phyloP scores from a whole-genome alignment of 64 coral and sea anemone genomes.

The Dendrophyllia cribrosa region DNA sequence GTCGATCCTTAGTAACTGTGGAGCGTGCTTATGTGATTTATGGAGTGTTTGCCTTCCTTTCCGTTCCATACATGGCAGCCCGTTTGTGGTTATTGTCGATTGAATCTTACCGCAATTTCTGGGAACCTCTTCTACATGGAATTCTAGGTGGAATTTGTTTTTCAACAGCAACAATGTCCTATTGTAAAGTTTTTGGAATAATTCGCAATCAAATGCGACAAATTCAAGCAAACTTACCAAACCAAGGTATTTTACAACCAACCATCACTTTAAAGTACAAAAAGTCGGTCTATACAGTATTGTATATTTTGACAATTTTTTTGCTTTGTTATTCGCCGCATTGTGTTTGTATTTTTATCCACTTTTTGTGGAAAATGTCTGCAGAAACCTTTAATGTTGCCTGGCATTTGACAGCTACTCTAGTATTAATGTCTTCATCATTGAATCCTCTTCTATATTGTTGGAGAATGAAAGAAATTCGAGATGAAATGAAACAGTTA shows the following conservation, averaged over 20 bases:
- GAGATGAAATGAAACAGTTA: neutral
- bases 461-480: slow-evolving; percentile 7
- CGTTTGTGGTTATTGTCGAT: neutral
- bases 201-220: neutral
- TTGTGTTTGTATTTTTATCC: neutral
- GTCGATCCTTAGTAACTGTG: neutral
- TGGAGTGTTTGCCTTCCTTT: neutral
- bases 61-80: neutral
- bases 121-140: neutral
- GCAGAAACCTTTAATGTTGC: neutral
- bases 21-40: neutral
- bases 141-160: neutral
- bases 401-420: neutral
- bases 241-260: neutral
- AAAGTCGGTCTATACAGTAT: neutral
- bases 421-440: neutral
- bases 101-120: neutral
- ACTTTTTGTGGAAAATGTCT: neutral
- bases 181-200: neutral
- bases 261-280: neutral
- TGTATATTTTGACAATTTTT: neutral
- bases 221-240: neutral
- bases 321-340: neutral
- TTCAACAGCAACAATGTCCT: neutral
- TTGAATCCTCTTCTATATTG: slow-evolving; percentile 3